Base-by-base conservation (phyloP, 1,140 invertebrate species). In the Drusus annulatus region DNA sequence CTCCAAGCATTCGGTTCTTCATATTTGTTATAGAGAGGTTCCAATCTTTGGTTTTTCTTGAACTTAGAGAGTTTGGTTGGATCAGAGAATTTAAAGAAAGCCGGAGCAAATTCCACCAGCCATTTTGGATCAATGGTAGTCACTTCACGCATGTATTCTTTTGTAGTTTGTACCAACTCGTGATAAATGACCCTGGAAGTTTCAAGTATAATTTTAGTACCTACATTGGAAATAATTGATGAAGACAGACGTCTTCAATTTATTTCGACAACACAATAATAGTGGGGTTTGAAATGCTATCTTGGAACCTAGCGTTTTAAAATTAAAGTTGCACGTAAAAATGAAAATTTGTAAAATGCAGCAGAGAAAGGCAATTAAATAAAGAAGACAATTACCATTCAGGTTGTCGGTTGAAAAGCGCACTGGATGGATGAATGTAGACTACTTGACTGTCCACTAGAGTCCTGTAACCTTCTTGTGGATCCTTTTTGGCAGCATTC, bases 61-160 rank as follows among this genome's bases (percentile, higher is more conserved):
- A 99, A 98, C 87, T 99, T 99, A 86, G 97, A 99, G 0, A 99
- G 91, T 89, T 99, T 99, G 0, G 98, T 99, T 6, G 98, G 98
- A 88, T 99, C 98, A n/a, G 96, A 98, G 88, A 99, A 98, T 88
- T 97, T 98, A 90, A 99, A 99, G 91, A 99, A 99, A 2, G 98
- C 98, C 0, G 98, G 98, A 0, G 99, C 99, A 89, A 98, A 99
- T 88, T 99, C 98, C 1, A 99, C 98, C 23, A 99, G 90, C 99
- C 99, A 99, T 89, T 99, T 98, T 0, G 99, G 98, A 91, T 99
- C 99, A 58, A 99, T 99, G 0, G 98, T 97, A 0, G 98, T 99
- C 0, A 99, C 98, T 89, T 99, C 98, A 60, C 98, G 92, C 99
- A 99, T 99, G 86, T 99, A 99, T 88, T 99, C 99, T 86, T 99